Conservation (phyloP, 2,888 invertebrate genomes). For the Thyatira batis region DNA sequence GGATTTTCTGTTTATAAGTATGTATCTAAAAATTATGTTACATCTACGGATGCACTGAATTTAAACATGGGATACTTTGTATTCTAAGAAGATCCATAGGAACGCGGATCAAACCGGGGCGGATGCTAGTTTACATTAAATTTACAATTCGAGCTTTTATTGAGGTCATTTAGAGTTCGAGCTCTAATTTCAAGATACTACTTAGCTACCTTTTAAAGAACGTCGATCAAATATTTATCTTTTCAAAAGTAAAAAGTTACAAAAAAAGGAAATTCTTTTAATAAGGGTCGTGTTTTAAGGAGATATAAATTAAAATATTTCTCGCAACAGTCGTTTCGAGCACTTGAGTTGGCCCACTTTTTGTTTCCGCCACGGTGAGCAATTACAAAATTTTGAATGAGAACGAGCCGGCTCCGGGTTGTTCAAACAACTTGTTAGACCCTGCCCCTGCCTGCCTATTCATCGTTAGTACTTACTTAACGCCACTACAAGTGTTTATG, state of each 20-base stretch:
- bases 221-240: not conserved
- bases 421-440: conserved; percentile 52
- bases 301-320: conserved; percentile 33
- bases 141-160: no score
- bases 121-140: no score
- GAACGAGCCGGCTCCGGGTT: conserved; percentile 33
- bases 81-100: no score
- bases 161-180: not conserved
- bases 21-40: no score
- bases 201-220: not conserved
- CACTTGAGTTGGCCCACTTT: conserved; percentile 40
- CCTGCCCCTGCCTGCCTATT: conserved; percentile 8
- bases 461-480: conserved; percentile 18
- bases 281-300: conserved; percentile 22
- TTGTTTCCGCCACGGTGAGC: conserved; percentile 42
- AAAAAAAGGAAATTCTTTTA: conserved; percentile 12
- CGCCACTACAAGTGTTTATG: conserved; percentile 3
- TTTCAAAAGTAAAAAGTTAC: not conserved
- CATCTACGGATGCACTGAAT: no score
- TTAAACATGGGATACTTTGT: no score
- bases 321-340: conserved; percentile 29
- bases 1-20: no score
- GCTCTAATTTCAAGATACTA: not conserved
- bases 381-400: conserved; percentile 56
- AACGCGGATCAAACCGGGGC: no score